Evolutionary conservation across 1,140 invertebrate species (phyloP).

Genomic region (Drosophila equinoxialis): DNA sequence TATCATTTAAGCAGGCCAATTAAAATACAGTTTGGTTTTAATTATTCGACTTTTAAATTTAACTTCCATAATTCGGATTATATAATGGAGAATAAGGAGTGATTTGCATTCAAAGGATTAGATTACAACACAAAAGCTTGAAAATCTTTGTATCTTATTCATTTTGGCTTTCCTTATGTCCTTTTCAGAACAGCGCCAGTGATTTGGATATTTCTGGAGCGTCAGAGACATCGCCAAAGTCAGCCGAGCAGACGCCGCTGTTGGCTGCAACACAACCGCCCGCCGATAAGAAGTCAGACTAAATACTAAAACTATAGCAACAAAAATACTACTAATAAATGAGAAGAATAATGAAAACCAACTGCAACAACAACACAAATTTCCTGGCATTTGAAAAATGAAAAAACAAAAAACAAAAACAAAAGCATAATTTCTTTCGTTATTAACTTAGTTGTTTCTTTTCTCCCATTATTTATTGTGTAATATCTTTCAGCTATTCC

Average conservation of each 20-base stretch:
- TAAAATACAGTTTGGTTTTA: conserved; percentile 9
- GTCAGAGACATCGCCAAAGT: conserved; percentile 23
- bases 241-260: neutral
- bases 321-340: neutral
- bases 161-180: neutral
- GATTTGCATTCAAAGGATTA: too few species aligned
- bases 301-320: conserved; percentile 26
- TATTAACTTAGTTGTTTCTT: conserved; percentile 19
- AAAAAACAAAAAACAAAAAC: conserved; percentile 2
- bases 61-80: too few species aligned
- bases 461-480: conserved; percentile 15
- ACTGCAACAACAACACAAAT: neutral
- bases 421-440: conserved; percentile 5
- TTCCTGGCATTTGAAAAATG: conserved; percentile 41
- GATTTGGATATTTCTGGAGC: conserved; percentile 59
- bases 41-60: too few species aligned
- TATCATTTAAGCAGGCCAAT: conserved; percentile 53
- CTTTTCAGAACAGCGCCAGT: conserved; percentile 65
- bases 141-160: too few species aligned
- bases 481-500: neutral
- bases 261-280: conserved; percentile 24
- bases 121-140: too few species aligned
- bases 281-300: conserved; percentile 65
- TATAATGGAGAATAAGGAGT: too few species aligned
- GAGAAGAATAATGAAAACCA: neutral